A percentile compares a stretch with the other conserved stretches of the same genome.
phyloP scores from a whole-genome alignment of 2,888 invertebrate species.

The Xylota sylvarum region DNA sequence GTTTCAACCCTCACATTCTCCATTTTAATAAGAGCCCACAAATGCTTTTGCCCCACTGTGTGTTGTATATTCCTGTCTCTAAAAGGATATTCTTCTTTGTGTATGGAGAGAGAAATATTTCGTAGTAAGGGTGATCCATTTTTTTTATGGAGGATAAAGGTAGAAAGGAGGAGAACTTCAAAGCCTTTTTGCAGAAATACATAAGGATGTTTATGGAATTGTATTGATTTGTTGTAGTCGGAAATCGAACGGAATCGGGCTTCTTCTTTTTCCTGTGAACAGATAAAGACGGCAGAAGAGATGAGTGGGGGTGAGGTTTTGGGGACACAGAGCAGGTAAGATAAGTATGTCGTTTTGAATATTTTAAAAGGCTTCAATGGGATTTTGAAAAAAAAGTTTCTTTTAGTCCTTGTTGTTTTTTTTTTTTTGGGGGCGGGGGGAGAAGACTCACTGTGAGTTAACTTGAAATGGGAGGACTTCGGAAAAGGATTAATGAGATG shows the following conservation, averaged over 20 bases:
- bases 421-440: background rate
- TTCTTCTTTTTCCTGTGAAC: background rate
- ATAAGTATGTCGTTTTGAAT: constrained; percentile 59
- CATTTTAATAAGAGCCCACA: constrained; percentile 38
- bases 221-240: constrained; percentile 53
- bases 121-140: background rate
- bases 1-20: constrained; percentile 10
- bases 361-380: constrained; percentile 56
- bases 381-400: constrained; percentile 34
- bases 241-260: constrained; percentile 5
- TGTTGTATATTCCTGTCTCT: background rate
- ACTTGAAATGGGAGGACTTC: constrained; percentile 37
- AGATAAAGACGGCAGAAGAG: constrained; percentile 7
- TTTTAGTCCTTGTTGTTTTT: constrained; percentile 16
- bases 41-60: background rate
- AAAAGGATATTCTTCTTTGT: constrained; percentile 15
- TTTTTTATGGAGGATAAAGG: constrained; percentile 3
- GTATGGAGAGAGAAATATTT: constrained; percentile 4
- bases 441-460: background rate
- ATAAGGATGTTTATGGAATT: constrained; percentile 51
- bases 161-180: constrained; percentile 29
- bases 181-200: constrained; percentile 20
- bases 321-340: constrained; percentile 54
- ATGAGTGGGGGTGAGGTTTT: background rate
- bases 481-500: constrained; percentile 37